These are phyloP conservation scores for Sciurus niger DNA, from an alignment of 2,113 vertebrate species.

Conservation along the genomic window DNA sequence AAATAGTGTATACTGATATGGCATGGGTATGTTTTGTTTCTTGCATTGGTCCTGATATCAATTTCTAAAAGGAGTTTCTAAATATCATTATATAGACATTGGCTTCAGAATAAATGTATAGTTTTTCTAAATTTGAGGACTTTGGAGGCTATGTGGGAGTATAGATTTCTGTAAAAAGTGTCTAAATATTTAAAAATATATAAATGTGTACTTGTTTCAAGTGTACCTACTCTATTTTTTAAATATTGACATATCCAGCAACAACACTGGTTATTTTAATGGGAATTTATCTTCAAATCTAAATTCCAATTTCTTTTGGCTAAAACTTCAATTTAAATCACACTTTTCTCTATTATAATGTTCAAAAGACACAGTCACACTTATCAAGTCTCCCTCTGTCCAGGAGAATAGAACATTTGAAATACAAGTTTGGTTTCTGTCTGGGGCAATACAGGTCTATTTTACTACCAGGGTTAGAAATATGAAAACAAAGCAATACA, in stretches of 20 bases:
- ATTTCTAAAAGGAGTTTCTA: background rate
- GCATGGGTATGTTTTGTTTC: background rate
- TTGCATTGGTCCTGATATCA: background rate
- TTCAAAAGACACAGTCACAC: background rate
- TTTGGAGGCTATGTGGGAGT: background rate
- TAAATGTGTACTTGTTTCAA: background rate
- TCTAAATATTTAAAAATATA: background rate
- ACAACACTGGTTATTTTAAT: background rate
- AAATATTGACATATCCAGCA: background rate
- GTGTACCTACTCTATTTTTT: background rate
- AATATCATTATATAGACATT: background rate
- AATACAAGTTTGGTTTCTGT: background rate
- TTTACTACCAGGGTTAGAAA: background rate
- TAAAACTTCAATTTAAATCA: conserved; percentile 41
- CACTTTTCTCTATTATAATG: background rate
- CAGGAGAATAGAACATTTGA: background rate
- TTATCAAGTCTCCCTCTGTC: background rate
- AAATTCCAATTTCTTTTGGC: conserved; percentile 13
- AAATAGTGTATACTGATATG: background rate
- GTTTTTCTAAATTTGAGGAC: background rate
- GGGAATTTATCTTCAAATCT: conserved; percentile 10
- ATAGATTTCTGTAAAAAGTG: background rate
- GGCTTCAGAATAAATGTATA: background rate
- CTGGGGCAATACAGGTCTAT: background rate
- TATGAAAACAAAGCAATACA: background rate